These are phyloP conservation scores for Rhegmatorhina hoffmannsi DNA, from an alignment of 2,113 vertebrate genomes.

Conservation along the genomic window DNA sequence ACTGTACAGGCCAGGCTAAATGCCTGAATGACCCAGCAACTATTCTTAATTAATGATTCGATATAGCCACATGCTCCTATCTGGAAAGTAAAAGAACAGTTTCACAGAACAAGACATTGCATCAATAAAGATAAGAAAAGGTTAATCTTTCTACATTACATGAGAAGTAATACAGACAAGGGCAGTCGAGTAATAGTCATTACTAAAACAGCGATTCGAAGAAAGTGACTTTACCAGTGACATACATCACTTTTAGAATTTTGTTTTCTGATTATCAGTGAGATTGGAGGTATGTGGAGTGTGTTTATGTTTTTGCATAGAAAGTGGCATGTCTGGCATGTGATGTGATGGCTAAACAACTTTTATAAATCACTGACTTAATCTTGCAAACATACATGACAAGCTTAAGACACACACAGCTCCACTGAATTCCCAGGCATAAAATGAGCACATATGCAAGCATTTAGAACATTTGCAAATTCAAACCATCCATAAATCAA, in stretches of 20 bases:
- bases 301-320: background rate
- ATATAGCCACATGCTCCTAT: constrained; percentile 97
- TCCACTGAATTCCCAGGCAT: constrained; percentile 25
- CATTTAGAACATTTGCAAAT: constrained; percentile 44
- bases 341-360: background rate
- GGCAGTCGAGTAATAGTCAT: background rate
- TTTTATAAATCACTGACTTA: background rate
- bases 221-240: background rate
- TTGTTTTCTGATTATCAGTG: background rate
- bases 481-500: constrained; percentile 50
- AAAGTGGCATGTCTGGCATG: background rate
- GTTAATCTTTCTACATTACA: background rate
- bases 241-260: background rate
- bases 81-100: constrained; percentile 73
- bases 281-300: background rate
- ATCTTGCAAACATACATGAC: background rate
- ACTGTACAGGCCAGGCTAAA: constrained; percentile 96
- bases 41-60: constrained; percentile 81
- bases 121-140: background rate
- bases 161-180: background rate
- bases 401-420: background rate
- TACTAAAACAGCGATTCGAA: background rate
- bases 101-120: background rate
- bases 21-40: constrained; percentile 94
- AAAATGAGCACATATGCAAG: constrained; percentile 44